phyloP scores from a whole-genome alignment of 1,140 invertebrate species.

The Ceratina japonica region DNA sequence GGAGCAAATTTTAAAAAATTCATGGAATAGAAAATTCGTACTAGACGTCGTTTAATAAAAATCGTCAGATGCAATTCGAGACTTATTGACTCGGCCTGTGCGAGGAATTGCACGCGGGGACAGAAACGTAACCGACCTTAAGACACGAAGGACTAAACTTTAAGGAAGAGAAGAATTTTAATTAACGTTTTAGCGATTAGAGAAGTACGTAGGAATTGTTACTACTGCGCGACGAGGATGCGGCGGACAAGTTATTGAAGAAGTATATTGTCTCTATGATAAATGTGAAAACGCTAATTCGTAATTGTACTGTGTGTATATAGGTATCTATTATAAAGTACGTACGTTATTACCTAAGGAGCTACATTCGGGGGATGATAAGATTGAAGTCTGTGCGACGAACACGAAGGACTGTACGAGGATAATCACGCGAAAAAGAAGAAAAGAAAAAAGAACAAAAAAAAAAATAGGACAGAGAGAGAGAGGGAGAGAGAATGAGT shows the following conservation, averaged over 20 bases:
- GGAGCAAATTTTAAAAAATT: no score
- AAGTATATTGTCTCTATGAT: conserved; percentile 65
- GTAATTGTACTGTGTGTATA: conserved; percentile 66
- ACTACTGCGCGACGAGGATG: conserved; percentile 54
- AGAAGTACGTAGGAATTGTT: conserved; percentile 63
- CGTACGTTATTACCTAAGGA: conserved; percentile 51
- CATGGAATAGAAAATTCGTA: not conserved
- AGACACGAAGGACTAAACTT: conserved; percentile 27
- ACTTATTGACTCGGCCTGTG: no score
- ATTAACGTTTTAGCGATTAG: conserved; percentile 59
- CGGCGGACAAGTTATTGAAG: conserved; percentile 49
- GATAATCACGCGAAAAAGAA: not conserved
- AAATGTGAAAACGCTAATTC: conserved; percentile 65
- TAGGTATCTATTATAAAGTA: conserved; percentile 56
- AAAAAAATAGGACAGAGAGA: no score
- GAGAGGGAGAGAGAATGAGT: not conserved
- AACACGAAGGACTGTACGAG: no score
- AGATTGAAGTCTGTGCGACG: conserved; percentile 16
- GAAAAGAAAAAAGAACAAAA: not conserved
- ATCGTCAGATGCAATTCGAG: no score
- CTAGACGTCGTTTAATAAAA: not conserved
- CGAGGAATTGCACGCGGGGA: no score
- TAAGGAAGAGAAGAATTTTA: conserved; percentile 46
- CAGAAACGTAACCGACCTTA: conserved; percentile 9
- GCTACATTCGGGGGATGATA: conserved; percentile 32